Evolutionary conservation across 2,888 invertebrate genomes (phyloP).

Genomic region (Syrista parreyssii): DNA sequence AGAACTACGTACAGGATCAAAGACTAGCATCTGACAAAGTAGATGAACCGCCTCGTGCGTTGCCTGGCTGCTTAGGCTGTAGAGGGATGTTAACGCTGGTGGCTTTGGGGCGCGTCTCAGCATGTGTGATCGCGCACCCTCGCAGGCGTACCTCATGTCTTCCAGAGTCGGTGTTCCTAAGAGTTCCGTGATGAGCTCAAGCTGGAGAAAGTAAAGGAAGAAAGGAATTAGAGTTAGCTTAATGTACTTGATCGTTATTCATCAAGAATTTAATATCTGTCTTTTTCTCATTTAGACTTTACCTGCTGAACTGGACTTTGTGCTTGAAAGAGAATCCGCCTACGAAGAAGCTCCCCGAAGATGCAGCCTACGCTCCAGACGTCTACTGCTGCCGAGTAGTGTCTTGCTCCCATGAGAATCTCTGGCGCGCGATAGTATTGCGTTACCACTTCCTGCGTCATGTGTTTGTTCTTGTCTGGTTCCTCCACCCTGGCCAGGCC

Average conservation of each 20-base stretch:
- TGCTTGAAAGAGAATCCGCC: conserved; percentile 97
- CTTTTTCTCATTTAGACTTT: conserved; percentile 20
- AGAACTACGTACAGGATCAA: conserved; percentile 86
- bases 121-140: conserved; percentile 94
- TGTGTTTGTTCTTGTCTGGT: conserved; percentile 90
- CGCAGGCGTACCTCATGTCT: conserved; percentile 98
- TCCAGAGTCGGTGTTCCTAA: conserved; percentile 95
- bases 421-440: conserved; percentile 99
- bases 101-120: conserved; percentile 87
- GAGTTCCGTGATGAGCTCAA: conserved; percentile 97
- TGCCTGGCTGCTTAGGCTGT: conserved; percentile 91
- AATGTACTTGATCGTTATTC: not conserved
- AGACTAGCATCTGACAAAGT: conserved; percentile 96
- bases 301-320: conserved; percentile 97
- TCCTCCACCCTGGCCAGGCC: conserved; percentile 98
- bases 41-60: conserved; percentile 98
- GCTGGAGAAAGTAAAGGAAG: conserved; percentile 58
- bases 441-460: conserved; percentile 99
- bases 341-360: conserved; percentile 95
- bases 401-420: conserved; percentile 98
- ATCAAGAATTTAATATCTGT: not conserved
- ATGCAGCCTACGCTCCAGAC: conserved; percentile 99
- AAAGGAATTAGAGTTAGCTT: not conserved
- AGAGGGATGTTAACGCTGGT: conserved; percentile 88
- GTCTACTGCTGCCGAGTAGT: conserved; percentile 96